Evolutionary conservation across 2,888 invertebrate genomes (phyloP).

Genomic region (Tetheella fluctuosa): DNA sequence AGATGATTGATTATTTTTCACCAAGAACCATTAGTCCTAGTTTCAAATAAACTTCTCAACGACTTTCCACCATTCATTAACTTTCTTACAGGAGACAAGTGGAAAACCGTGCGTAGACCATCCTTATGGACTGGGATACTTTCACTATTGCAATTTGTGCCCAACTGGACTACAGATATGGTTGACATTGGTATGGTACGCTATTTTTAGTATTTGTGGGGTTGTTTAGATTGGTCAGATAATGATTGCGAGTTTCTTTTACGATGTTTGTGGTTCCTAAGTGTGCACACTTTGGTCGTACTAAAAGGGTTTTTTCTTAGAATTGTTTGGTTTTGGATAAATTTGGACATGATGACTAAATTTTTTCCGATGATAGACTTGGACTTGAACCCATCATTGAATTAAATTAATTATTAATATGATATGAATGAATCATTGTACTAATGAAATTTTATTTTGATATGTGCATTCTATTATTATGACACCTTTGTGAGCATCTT

Average conservation of each 20-base stretch:
- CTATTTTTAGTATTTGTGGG: constrained; percentile 33
- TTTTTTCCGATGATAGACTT: background rate
- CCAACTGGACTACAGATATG: constrained; percentile 22
- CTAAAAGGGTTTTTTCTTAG: background rate
- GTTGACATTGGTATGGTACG: constrained; percentile 25
- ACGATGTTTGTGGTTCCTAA: constrained; percentile 47
- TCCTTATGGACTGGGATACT: constrained; percentile 27
- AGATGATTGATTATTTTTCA: constrained; percentile 50
- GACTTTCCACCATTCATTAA: constrained; percentile 65
- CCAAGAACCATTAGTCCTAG: constrained; percentile 52
- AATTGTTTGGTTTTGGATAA: background rate
- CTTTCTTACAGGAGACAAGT: constrained; percentile 58
- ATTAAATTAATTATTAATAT: background rate
- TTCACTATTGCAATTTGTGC: constrained; percentile 25
- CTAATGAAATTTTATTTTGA: too few species aligned
- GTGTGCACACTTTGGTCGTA: constrained; percentile 20
- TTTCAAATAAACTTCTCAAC: constrained; percentile 55
- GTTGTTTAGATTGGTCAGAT: constrained; percentile 55
- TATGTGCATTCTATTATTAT: too few species aligned
- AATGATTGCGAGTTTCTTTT: constrained; percentile 53
- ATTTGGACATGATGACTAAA: too few species aligned
- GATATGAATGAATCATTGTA: too few species aligned
- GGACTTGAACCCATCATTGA: background rate
- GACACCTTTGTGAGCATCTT: background rate
- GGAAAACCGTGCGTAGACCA: constrained; percentile 51